Base-by-base conservation (phyloP, 2,113 vertebrate genomes). In the Electrona antarctica region DNA sequence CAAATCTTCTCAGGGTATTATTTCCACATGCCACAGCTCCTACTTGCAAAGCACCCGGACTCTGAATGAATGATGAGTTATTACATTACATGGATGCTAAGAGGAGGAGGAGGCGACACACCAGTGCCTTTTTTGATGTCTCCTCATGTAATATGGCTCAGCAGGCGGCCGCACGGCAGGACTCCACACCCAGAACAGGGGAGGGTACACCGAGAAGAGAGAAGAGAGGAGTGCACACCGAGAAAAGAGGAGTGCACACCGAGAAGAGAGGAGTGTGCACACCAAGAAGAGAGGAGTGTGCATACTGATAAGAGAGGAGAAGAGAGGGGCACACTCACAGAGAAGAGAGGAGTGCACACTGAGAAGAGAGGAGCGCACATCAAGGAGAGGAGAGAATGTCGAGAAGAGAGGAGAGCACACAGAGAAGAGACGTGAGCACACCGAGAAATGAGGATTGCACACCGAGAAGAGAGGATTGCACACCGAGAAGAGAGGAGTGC, bases 91-190 rank as follows among this genome's bases (percentile, higher is more conserved):
- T 63, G 51, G 28, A 47, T 57, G 2, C 11, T 52, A 73, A 79
- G 79, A 66, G 60, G 60, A 73, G 51, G 79, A 66, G 60, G 60
- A 73, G 51, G 67, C 76, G 28, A 63, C 55, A 60, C 64, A 69
- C 6, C 67, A 59, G 45, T 60, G 51, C 77, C 80, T 33, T 64
- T 75, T 73, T 79, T 85, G 71, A 74, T 76, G 57, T 79, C 85
- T 72, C 74, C 64, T 76, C 7, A 59, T 83, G 66, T 83, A 68
- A 78, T 80, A 82, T 47, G 9, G 60, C 83, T 76, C 78, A 77
- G 76, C 66, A 54, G 73, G 82, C 73, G 13, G 29, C 52, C 47
- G 77, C 75, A 78, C 60, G 2, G 55, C 69, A 66, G 12, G 54
- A 57, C 73, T 77, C n/a, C 80, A 45, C 54, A 67, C 76, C 61